Conservation (phyloP, 2,797 vertebrate genomes). For the Rhinoraja longicauda region DNA sequence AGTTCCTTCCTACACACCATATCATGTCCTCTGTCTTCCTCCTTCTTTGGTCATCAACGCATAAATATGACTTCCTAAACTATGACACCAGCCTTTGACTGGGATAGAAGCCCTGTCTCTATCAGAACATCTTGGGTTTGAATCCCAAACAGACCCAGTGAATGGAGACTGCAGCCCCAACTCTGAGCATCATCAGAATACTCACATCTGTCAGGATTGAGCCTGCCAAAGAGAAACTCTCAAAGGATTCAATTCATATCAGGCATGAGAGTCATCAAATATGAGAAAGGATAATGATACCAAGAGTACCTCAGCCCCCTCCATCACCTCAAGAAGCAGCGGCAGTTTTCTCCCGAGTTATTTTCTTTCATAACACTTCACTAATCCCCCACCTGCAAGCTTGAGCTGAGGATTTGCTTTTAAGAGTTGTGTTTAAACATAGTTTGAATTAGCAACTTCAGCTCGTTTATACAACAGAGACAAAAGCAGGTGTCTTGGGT, state of each 20-base stretch:
- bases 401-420: neutral
- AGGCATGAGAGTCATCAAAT: too few species aligned
- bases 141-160: neutral
- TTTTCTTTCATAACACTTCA: neutral
- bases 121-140: too few species aligned
- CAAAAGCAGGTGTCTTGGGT: neutral
- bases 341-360: neutral
- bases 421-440: neutral
- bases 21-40: neutral
- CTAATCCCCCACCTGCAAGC: neutral
- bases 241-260: neutral
- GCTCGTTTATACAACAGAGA: slow-evolving; percentile 26
- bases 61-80: neutral
- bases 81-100: neutral
- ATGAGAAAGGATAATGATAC: too few species aligned
- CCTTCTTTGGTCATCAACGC: neutral
- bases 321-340: neutral
- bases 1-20: too few species aligned
- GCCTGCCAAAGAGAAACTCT: neutral
- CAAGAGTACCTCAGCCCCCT: too few species aligned
- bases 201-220: neutral
- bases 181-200: neutral
- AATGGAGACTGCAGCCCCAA: neutral
- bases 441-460: neutral
- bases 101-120: neutral